Evolutionary conservation across 92 coral and sea anemone genomes (phyloP), one percentile per base, ranked within the genome.

Genomic region (Montipora capitata): DNA sequence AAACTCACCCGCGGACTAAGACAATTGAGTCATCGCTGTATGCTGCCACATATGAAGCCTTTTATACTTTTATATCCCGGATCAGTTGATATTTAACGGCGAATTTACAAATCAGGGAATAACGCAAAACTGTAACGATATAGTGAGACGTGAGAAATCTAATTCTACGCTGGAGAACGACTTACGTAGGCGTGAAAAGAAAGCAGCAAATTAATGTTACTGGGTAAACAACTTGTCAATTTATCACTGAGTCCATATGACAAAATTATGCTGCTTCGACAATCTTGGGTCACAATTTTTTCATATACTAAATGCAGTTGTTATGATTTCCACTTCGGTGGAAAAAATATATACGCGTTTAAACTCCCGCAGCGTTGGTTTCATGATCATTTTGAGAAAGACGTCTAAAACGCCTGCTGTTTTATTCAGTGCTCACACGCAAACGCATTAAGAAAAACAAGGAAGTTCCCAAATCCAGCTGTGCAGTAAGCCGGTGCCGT

Each of bases 201-300:
- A 80, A 54, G 10, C 67, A 80, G 82, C 80, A 89, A 81, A 18
- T 80, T 79, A 85, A 82, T 72, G 81, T 88, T 88, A 84, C 93
- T 89, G 42, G 68, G 95, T 91, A 93, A 95, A 95, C 92, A 95
- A 72, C 72, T 58, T 94, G 98, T 95, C 96, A 93, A 88, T 88
- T 88, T 58, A 83, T 76, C 93, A 91, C 95, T 91, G 61, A 62
- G 75, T 83, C 72, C 41, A 52, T 44, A 72, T 14, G 48, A 18
- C 71, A 72, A 83, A 72, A 72, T 73, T 43, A 57, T 40, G 57
- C 18, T 56, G 5, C 11, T 39, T 82, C 70, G 59, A 59, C 45
- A 43, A 49, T 65, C 13, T 48, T 27, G 76, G 15, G 85, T 81
- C 77, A 49, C 12, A 68, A 42, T 44, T 54, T 52, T 81, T 68